Conservation (phyloP, 2,888 invertebrate species). For the Pelosia muscerda region DNA sequence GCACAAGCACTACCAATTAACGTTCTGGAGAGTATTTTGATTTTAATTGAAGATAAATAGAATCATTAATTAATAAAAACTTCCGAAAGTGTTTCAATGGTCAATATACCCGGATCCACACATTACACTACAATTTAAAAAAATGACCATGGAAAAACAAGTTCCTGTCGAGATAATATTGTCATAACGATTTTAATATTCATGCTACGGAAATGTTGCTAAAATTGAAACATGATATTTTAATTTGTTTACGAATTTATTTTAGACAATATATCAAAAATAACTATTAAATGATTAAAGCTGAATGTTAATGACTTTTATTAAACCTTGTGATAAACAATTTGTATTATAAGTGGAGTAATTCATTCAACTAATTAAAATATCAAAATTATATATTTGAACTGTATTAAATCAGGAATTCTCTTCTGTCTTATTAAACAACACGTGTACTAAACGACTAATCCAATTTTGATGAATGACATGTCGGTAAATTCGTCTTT, state of each 20-base stretch:
- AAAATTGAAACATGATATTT: background rate
- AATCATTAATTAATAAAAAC: background rate
- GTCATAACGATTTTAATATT: slow-evolving; percentile 2
- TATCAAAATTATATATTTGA: too few relatives aligned
- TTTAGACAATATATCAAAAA: background rate
- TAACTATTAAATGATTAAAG: background rate
- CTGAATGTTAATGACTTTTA: slow-evolving; percentile 1
- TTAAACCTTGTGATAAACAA: slow-evolving; percentile 1
- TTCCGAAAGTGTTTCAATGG: background rate
- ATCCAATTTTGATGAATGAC: background rate
- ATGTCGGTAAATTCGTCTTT: background rate
- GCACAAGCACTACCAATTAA: too few relatives aligned
- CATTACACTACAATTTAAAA: slow-evolving; percentile 1
- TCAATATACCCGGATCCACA: slow-evolving; percentile 1
- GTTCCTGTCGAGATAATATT: background rate
- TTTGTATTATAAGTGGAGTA: slow-evolving; percentile 33
- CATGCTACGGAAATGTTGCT: slow-evolving; percentile 5
- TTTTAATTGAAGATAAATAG: too few relatives aligned
- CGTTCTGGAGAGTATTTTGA: too few relatives aligned
- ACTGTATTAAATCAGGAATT: background rate
- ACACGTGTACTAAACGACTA: background rate
- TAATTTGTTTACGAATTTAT: background rate
- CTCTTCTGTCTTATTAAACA: background rate
- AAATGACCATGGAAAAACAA: slow-evolving; percentile 8
- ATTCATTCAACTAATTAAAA: too few relatives aligned